Evolutionary conservation across 2,888 invertebrate species (phyloP).

Genomic region (Nezara viridula): DNA sequence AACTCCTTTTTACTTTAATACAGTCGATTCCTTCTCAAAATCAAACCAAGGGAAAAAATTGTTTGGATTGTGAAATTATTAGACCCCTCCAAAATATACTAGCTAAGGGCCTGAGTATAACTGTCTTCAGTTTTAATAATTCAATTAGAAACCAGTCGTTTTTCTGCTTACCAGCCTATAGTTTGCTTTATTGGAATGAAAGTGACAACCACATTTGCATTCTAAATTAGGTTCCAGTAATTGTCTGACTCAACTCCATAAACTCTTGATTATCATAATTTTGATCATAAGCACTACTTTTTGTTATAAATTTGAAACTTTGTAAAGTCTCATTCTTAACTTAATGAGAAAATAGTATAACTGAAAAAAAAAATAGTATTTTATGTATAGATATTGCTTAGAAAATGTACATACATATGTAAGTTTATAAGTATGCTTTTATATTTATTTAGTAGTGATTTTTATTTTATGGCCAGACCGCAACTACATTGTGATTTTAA

Average conservation of each 20-base stretch:
- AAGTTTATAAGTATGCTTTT: background rate
- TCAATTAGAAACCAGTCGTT: background rate
- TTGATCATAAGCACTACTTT: background rate
- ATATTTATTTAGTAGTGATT: background rate
- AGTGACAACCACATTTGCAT: background rate
- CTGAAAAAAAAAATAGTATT: background rate
- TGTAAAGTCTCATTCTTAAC: background rate
- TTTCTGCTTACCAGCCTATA: background rate
- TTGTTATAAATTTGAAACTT: background rate
- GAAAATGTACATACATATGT: conserved; percentile 18
- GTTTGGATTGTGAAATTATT: too few relatives aligned
- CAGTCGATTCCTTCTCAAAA: too few relatives aligned
- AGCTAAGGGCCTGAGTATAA: too few relatives aligned
- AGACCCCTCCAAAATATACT: too few relatives aligned
- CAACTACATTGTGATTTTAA: conserved; percentile 28
- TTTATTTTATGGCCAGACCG: conserved; percentile 18
- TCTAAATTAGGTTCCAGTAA: background rate
- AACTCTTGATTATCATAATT: background rate
- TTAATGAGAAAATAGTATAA: background rate
- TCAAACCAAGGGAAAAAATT: too few relatives aligned
- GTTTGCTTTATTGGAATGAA: background rate
- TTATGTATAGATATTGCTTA: conserved; percentile 24
- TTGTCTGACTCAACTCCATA: background rate
- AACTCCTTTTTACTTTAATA: too few relatives aligned
- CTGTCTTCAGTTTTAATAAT: background rate